These are phyloP conservation scores for Coilia nasus DNA, from an alignment of 2,797 vertebrate genomes.

Conservation along the genomic window DNA sequence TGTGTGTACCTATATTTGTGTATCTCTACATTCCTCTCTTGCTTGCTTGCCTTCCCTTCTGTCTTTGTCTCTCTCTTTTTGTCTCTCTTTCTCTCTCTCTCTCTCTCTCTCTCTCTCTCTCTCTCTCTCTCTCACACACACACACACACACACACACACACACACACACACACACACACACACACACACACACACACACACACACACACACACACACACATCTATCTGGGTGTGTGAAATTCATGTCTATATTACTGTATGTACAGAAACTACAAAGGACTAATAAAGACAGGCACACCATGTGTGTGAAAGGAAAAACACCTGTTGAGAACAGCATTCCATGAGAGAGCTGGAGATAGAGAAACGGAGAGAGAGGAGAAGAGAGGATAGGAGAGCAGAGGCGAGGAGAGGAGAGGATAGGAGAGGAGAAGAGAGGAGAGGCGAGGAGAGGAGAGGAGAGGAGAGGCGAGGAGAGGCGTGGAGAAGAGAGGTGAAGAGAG, in stretches of 20 bases:
- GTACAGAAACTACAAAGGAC: background rate
- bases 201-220: background rate
- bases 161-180: constrained; percentile 31
- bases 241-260: background rate
- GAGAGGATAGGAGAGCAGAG: background rate
- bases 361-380: background rate
- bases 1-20: too few relatives aligned
- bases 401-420: too few relatives aligned
- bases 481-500: background rate
- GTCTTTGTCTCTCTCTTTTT: background rate
- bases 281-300: constrained; percentile 11
- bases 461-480: background rate
- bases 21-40: too few relatives aligned
- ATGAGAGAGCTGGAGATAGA: constrained; percentile 43
- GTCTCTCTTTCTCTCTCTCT: background rate
- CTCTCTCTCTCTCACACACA: background rate
- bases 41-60: too few relatives aligned
- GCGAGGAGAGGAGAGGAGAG: too few relatives aligned
- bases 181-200: constrained; percentile 31
- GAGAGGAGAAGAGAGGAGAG: too few relatives aligned
- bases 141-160: constrained; percentile 13
- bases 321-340: constrained; percentile 72
- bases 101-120: background rate
- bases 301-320: constrained; percentile 54
- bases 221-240: too few relatives aligned